Percentiles rank a stretch among this genome's conserved stretches.
These are phyloP conservation scores for Scaptomyza parva DNA, from an alignment of 2,888 invertebrate species.

Conservation along the genomic window DNA sequence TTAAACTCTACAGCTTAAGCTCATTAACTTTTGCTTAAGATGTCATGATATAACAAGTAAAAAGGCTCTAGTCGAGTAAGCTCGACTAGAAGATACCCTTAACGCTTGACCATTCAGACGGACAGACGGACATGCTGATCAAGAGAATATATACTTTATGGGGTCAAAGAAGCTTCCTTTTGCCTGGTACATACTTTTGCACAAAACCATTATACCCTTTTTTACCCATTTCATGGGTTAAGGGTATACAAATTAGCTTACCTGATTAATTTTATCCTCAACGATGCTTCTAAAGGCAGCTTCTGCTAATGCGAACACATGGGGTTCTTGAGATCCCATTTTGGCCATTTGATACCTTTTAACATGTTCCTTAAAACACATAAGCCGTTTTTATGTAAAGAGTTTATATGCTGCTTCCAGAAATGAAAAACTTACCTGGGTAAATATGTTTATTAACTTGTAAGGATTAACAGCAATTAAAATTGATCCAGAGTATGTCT, in stretches of 20 bases:
- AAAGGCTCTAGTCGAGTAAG: no score
- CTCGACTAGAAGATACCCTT: no score
- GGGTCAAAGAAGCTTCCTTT: no score
- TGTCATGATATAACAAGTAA: no score
- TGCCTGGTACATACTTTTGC: no score
- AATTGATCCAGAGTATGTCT: conserved; percentile 97
- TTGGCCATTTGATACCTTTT: conserved; percentile 93
- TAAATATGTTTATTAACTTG: conserved; percentile 95
- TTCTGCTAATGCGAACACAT: conserved; percentile 96
- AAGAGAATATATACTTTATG: no score
- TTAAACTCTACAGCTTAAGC: no score
- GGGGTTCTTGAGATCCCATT: conserved; percentile 92
- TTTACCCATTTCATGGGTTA: no score
- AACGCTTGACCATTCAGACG: no score
- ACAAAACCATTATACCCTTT: no score
- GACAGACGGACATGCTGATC: no score
- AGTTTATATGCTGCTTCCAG: not conserved
- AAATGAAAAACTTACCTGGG: conserved; percentile 89
- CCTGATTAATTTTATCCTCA: conserved; percentile 84
- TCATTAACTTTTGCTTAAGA: no score
- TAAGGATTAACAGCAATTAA: conserved; percentile 97
- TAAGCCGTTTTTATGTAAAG: not conserved
- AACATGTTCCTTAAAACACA: conserved; percentile 90
- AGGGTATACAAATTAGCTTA: conserved; percentile 31
- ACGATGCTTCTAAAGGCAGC: conserved; percentile 89